Evolutionary conservation across 2,113 vertebrate genomes (phyloP), one percentile per base, ranked within the genome.

Genomic region (Oreochromis niloticus): DNA sequence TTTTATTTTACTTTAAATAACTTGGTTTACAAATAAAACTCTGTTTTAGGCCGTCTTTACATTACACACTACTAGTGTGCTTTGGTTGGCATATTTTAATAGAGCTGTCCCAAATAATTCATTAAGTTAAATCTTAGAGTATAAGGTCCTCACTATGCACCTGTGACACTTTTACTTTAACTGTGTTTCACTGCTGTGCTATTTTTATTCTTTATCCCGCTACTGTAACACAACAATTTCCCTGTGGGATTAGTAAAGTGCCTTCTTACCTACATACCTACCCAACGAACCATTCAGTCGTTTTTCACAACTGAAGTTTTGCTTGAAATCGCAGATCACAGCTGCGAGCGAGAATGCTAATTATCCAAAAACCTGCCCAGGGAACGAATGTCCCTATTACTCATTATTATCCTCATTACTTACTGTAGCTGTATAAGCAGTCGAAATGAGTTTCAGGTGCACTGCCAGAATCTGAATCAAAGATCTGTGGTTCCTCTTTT

Each of bases 401-500:
- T 41, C 34, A 41, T 68, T 68, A 68, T 41, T 68, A 24, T 68
- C n/a, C 63, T 22, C 36, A 68, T 68, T 68, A 68, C 63, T 24
- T 68, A 41, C 39, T 50, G 39, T 46, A 48, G 54, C 56, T 48
- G 46, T 59, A 84, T 13, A 34, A 32, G 13, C 19, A 30, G 59
- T 80, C 12, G n/a, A 79, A 82, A 55, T 32, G 22, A 86, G 75
- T 82, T 85, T 88, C 86, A 82, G 83, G 79, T 91, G 88, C 52
- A 43, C 80, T 66, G 39, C 19, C 16, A 27, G 57, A 32, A 81
- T 71, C 36, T 34, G 30, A 73, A 27, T 32, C 54, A 34, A 83
- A 43, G 61, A 52, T 89, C 73, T 41, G 34, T 57, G 59, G 10
- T 14, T 57, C 7, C 19, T 71, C 34, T 87, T 88, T 81, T 46